Evolutionary conservation across 2,888 invertebrate species (phyloP).

Genomic region (Idaea aversata): DNA sequence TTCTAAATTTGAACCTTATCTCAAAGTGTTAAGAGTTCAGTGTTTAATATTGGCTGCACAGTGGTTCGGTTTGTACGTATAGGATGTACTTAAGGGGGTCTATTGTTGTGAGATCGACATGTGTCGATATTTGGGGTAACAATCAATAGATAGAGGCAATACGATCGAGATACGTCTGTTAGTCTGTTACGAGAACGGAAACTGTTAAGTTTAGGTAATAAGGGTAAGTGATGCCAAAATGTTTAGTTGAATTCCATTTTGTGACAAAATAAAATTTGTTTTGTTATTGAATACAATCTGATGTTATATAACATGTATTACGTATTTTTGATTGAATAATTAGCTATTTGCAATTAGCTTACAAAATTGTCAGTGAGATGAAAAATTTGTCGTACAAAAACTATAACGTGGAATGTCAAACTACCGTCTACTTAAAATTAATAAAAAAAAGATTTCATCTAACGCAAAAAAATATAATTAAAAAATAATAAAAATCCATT

Average conservation of each 20-base stretch:
- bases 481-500: too few species aligned
- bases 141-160: constrained; percentile 37
- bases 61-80: constrained; percentile 35
- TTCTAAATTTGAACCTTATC: constrained; percentile 35
- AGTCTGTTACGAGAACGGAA: neutral
- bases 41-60: constrained; percentile 15
- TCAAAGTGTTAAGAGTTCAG: constrained; percentile 23
- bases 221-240: neutral
- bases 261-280: too few species aligned
- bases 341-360: too few species aligned
- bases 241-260: neutral
- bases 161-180: constrained; percentile 30
- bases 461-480: too few species aligned
- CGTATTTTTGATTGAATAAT: too few species aligned
- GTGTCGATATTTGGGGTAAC: constrained; percentile 64
- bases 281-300: too few species aligned
- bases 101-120: constrained; percentile 66
- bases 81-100: constrained; percentile 56
- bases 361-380: too few species aligned
- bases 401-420: too few species aligned
- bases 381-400: too few species aligned
- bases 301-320: too few species aligned
- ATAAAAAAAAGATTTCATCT: too few species aligned
- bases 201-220: neutral
- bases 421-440: too few species aligned